Evolutionary conservation across 2,113 vertebrate genomes (phyloP).

Genomic region (Thermophis baileyi): DNA sequence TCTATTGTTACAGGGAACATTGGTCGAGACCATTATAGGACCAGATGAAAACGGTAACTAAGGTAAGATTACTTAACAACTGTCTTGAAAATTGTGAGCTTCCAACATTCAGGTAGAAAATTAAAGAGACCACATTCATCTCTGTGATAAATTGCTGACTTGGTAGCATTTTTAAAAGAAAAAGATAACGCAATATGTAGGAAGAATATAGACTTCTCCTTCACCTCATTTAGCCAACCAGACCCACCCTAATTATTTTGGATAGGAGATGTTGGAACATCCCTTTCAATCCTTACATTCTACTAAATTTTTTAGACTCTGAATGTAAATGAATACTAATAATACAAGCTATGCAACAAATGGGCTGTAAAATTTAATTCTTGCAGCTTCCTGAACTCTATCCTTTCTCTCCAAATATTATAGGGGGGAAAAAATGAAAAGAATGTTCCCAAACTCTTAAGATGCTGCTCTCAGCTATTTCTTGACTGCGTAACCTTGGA

Average conservation of each 20-base stretch:
- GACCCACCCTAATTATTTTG: not conserved
- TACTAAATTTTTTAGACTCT: not conserved
- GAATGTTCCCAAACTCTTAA: not conserved
- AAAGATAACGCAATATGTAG: too few species aligned
- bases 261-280: not conserved
- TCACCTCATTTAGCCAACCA: not conserved
- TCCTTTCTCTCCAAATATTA: not conserved
- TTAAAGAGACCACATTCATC: conserved; percentile 11
- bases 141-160: conserved; percentile 14
- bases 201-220: not conserved
- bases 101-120: conserved; percentile 34
- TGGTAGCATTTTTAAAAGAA: not conserved
- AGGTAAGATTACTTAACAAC: conserved; percentile 33
- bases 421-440: not conserved
- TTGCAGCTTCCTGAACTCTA: not conserved
- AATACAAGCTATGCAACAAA: not conserved
- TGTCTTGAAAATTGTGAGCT: conserved; percentile 21
- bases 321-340: not conserved
- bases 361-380: not conserved
- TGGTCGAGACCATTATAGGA: not conserved
- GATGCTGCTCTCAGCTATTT: not conserved
- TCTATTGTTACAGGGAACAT: too few species aligned
- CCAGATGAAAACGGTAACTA: conserved; percentile 14
- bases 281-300: not conserved
- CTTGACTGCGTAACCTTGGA: not conserved